phyloP scores from a whole-genome alignment of 2,888 invertebrate genomes.

The Drosophila dives region DNA sequence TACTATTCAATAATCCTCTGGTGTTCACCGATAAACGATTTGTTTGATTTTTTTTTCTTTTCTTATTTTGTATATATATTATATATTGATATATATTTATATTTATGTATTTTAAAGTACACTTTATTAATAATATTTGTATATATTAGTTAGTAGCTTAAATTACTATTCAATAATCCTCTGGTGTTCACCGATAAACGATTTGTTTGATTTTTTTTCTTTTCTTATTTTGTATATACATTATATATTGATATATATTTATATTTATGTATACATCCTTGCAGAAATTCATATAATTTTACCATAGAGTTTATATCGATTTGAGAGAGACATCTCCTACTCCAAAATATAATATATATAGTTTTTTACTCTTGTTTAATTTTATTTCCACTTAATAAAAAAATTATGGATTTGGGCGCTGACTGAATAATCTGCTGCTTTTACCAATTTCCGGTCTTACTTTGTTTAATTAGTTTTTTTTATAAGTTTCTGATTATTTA shows the following conservation, averaged over 20 bases:
- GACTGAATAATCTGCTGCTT: not conserved
- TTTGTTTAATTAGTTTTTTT: not conserved
- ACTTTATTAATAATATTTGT: slow-evolving; percentile 22
- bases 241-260: not conserved
- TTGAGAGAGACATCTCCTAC: not conserved
- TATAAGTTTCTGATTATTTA: slow-evolving; percentile 6
- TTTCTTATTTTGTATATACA: not conserved
- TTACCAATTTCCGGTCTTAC: not conserved
- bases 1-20: too few relatives aligned
- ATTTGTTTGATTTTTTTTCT: not conserved
- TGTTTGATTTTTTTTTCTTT: not conserved
- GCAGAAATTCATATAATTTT: not conserved
- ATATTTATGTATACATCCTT: not conserved
- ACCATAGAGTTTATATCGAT: not conserved
- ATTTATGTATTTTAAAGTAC: too few relatives aligned
- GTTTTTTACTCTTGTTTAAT: not conserved
- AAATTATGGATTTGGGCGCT: not conserved
- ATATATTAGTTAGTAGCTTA: slow-evolving; percentile 4
- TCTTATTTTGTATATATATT: not conserved
- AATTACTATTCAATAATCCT: not conserved
- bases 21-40: not conserved
- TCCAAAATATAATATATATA: not conserved
- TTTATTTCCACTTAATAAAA: not conserved
- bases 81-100: too few relatives aligned
- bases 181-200: too few relatives aligned